A percentile compares a stretch with the other conserved stretches of the same genome.
Conservation (phyloP, 2,113 vertebrate species). For the Telmatochromis sp. region DNA sequence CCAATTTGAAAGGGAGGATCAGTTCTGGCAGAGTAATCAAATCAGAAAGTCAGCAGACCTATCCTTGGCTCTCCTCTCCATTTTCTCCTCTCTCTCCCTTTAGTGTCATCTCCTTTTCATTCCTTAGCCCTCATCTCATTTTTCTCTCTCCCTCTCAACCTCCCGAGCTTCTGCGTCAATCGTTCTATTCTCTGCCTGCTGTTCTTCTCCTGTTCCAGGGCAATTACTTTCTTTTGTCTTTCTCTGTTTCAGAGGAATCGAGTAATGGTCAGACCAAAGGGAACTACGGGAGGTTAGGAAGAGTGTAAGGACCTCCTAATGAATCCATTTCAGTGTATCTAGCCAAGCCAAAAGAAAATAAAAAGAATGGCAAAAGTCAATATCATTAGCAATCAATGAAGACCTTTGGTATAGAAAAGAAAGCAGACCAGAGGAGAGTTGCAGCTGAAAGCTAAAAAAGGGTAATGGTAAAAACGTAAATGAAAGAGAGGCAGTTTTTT, state of each 20-base stretch:
- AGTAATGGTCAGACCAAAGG: constrained; percentile 11
- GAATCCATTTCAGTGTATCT: background rate
- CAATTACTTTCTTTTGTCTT: constrained; percentile 34
- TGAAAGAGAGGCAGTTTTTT: background rate
- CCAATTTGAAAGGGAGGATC: constrained; percentile 47
- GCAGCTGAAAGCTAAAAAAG: background rate
- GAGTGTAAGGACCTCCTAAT: background rate
- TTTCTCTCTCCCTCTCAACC: constrained; percentile 4
- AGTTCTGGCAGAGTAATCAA: constrained; percentile 61
- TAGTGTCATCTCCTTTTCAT: constrained; percentile 31
- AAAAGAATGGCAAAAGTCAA: background rate
- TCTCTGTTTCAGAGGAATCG: background rate
- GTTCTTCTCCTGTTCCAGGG: background rate
- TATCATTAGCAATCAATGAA: background rate
- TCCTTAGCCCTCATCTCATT: constrained; percentile 11
- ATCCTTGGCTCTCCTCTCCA: background rate
- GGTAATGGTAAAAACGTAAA: background rate
- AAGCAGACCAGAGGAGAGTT: background rate
- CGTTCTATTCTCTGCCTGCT: background rate
- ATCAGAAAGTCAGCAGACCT: constrained; percentile 60
- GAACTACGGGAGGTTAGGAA: constrained; percentile 11
- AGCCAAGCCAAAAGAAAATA: background rate
- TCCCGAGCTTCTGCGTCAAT: background rate
- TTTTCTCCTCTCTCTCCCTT: constrained; percentile 31
- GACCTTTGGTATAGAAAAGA: background rate